Evolutionary conservation across 1,140 invertebrate species (phyloP), one percentile per base, ranked within the genome.

Genomic region (Lasioglossum baleicum): DNA sequence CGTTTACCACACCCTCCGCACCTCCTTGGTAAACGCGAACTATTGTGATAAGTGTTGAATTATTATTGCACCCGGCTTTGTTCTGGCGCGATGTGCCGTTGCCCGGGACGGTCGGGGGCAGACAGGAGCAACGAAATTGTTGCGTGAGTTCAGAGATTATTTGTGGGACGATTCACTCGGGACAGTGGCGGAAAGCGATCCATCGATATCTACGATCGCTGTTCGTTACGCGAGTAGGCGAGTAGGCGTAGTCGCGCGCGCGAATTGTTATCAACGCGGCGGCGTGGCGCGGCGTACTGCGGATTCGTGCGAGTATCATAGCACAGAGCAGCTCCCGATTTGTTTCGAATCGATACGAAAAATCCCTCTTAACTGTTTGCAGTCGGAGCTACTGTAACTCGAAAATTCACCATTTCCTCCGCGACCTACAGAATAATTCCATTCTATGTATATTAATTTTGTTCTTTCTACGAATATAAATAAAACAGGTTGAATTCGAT

Each of bases 11-110:
- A 20, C 51, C 51, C 51, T 53, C 58, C 20, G n/a, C 26, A 26
- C 26, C 48, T 44, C 15, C 42, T 15, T 20, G 42, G 44, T 13
- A 22, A 65, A 31, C 44, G 63, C 51, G 61, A 20, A n/a, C 40
- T 73, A 79, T 79, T 73, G 76, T 79, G 61, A 79, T 79, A 79
- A 72, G 22, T 51, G 61, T n/a, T 64, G 13, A 44, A 79, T 79
- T 51, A 44, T 53, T 72, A 35, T 53, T 15, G 51, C 75, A 61
- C 40, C 71, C 26, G 15, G n/a, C 53, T 11, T 8, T 7, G 44
- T 48, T 48, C 44, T 13, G 10, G 44, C 44, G 44, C 44, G 44
- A 48, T 48, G 26, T 26, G 13, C 8, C 44, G 44, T 48, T 1
- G 44, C 44, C 1, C 44, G 44, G 44, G 44, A 48, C 44, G 44